Evolutionary conservation across 2,113 vertebrate genomes (phyloP), one percentile per base, ranked within the genome.

Genomic region (Apteryx owenii): DNA sequence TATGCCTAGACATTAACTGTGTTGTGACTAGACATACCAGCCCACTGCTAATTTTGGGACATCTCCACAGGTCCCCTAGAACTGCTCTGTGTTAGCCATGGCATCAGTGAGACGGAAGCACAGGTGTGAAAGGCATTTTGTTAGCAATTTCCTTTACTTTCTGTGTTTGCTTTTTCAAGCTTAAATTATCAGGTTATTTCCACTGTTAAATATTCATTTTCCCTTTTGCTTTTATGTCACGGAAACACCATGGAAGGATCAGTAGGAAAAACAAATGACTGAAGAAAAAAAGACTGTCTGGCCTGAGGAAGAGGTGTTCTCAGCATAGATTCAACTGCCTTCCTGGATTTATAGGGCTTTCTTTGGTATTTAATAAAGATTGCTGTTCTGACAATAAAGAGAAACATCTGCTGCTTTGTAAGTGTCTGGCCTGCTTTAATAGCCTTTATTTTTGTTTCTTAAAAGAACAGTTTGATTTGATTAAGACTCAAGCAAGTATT

Each of bases 361-460:
- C 88, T 89, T 90, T 94, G 96, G 96, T 96, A 96, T 98, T 97
- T 94, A 97, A 97, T 96, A 96, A 97, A 93, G 94, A 94, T 84
- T 82, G 87, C 90, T 88, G 51, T 69, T 90, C 80, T 75, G 85
- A 97, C 90, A 96, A 95, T 96, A 97, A 97, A 96, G 90, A 92
- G 88, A 95, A 97, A 96, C 94, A 97, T 96, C 96, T 97, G 94
- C 90, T 94, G 79, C 81, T 78, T 66, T 91, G 29, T 46, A 81
- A 81, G 64, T 73, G 72, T 58, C 91, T 97, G 95, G 88, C 65
- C 12, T 5, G 79, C 66, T 87, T 87, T 81, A 94, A 56, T 56
- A 92, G 78, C 58, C 91, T 88, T 92, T 90, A 56, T 77, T 83
- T 84, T 94, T 62, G n/a, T 69, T 89, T 85, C 86, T 97, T 92